Conservation (phyloP, 2,797 vertebrate species). For the Fringilla coelebs region DNA sequence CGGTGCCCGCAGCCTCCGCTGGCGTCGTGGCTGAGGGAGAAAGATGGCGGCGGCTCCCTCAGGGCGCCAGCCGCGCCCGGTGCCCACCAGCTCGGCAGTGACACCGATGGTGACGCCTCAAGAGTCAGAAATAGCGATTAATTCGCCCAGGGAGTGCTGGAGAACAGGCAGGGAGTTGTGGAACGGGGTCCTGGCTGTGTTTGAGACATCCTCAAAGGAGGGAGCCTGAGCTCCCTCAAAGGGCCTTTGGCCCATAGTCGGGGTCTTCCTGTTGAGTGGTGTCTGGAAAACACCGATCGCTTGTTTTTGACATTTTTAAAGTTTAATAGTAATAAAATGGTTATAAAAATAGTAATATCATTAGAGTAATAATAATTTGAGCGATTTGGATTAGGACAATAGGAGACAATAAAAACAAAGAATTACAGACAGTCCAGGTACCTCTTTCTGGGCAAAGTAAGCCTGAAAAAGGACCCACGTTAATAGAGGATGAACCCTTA, state of each 20-base stretch:
- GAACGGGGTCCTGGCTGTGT: background rate
- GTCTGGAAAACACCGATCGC: too few species aligned
- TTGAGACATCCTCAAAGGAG: background rate
- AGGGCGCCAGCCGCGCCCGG: background rate
- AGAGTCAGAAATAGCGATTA: background rate
- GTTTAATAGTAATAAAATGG: too few species aligned
- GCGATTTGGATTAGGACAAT: too few species aligned
- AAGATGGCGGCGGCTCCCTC: background rate
- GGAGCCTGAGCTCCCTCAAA: background rate
- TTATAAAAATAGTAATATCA: too few species aligned
- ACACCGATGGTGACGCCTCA: background rate
- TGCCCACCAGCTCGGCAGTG: background rate
- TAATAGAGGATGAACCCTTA: too few species aligned
- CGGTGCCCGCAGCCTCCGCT: background rate
- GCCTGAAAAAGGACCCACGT: too few species aligned
- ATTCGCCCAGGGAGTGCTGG: background rate
- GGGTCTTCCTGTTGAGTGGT: background rate
- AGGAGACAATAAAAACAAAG: too few species aligned
- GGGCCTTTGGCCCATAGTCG: fast-evolving
- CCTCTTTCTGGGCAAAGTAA: too few species aligned
- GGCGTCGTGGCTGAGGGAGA: background rate
- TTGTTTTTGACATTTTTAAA: too few species aligned
- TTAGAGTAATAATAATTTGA: too few species aligned
- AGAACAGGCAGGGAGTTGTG: background rate
- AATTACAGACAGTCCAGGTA: too few species aligned